phyloP scores from a whole-genome alignment of 2,888 invertebrate genomes.

The Machimus atricapillus region DNA sequence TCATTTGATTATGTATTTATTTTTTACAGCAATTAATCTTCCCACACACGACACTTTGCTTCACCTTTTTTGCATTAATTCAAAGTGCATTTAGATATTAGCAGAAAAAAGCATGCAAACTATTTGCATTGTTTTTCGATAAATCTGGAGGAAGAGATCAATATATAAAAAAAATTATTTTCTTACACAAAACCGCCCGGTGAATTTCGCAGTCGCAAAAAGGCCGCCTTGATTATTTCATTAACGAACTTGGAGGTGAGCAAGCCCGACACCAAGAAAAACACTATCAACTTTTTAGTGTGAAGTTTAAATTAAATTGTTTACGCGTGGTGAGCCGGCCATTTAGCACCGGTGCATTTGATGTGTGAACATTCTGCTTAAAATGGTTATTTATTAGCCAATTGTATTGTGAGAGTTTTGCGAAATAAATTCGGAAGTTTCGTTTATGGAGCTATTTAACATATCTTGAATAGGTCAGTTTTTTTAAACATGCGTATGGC shows the following conservation, averaged over 20 bases:
- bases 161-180: background rate
- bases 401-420: background rate
- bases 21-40: background rate
- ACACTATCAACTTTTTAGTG: background rate
- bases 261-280: background rate
- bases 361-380: background rate
- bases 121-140: background rate
- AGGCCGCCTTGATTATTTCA: background rate
- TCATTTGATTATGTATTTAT: background rate
- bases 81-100: background rate
- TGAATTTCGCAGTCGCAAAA: background rate
- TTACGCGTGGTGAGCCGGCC: background rate
- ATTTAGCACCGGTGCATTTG: background rate
- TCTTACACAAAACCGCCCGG: background rate
- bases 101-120: background rate
- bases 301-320: background rate
- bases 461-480: background rate
- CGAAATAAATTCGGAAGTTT: background rate
- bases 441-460: background rate
- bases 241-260: background rate
- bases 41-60: background rate
- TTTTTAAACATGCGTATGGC: background rate
- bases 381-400: background rate
- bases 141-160: background rate
- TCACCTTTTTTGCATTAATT: background rate